These are phyloP conservation scores for Myotis daubentonii DNA, from an alignment of 2,797 vertebrate species.

Conservation along the genomic window DNA sequence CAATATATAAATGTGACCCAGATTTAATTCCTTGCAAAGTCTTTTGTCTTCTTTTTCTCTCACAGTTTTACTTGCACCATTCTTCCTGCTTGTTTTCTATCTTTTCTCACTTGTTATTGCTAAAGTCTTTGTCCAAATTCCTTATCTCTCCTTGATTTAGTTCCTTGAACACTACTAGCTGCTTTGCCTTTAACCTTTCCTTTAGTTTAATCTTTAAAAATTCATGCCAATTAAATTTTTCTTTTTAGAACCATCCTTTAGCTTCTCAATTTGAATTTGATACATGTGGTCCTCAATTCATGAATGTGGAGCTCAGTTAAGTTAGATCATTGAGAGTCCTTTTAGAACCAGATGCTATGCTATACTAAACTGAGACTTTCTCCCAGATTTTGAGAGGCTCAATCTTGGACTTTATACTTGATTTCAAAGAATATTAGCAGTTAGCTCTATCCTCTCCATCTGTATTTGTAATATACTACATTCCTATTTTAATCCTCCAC, in stretches of 20 bases:
- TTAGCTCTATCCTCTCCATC: neutral
- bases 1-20: constrained; percentile 29
- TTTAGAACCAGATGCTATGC: neutral
- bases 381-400: constrained; percentile 29
- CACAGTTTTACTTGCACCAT: neutral
- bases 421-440: constrained; percentile 19
- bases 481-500: constrained; percentile 26
- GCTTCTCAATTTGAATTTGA: constrained; percentile 48
- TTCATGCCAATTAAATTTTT: constrained; percentile 39
- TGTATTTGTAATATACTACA: constrained; percentile 4
- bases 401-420: constrained; percentile 32
- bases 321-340: constrained; percentile 22
- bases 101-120: constrained; percentile 23
- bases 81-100: constrained; percentile 30
- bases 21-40: constrained; percentile 49
- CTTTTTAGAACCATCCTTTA: constrained; percentile 18
- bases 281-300: neutral
- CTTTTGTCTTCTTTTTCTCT: constrained; percentile 43
- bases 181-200: constrained; percentile 47
- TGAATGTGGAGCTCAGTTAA: constrained; percentile 14
- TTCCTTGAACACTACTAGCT: constrained; percentile 44
- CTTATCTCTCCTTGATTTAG: constrained; percentile 31
- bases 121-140: constrained; percentile 51
- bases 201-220: constrained; percentile 46
- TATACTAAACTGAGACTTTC: constrained; percentile 9